Evolutionary conservation across 2,113 vertebrate species (phyloP).

Genomic region (Phocoena sinus): DNA sequence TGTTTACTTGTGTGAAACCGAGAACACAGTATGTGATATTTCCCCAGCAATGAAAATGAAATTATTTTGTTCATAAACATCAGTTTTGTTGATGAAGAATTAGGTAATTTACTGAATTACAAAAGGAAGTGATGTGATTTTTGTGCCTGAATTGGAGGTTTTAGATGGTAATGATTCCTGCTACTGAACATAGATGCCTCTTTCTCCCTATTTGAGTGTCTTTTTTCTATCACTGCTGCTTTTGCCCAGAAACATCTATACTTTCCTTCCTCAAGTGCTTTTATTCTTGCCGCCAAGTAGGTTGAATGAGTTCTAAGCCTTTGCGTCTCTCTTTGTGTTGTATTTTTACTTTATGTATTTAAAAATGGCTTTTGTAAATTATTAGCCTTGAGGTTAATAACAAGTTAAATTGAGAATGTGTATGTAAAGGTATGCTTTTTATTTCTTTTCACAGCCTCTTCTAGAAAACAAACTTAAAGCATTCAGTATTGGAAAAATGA

Average conservation of each 20-base stretch:
- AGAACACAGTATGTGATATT: not conserved
- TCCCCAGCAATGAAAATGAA: conserved; percentile 2
- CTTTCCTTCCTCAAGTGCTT: not conserved
- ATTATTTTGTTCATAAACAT: not conserved
- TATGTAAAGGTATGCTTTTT: conserved; percentile 50
- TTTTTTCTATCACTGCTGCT: not conserved
- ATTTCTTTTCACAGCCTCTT: conserved; percentile 83
- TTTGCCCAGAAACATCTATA: not conserved
- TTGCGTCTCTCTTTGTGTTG: not conserved
- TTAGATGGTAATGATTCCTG: not conserved
- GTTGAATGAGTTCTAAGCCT: not conserved
- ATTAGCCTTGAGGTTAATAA: not conserved
- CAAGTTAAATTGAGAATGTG: conserved; percentile 13
- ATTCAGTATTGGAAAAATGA: conserved; percentile 98
- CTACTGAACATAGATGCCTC: not conserved
- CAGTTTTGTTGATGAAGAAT: not conserved
- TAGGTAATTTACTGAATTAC: not conserved
- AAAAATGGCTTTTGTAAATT: not conserved
- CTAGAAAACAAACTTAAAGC: conserved; percentile 97
- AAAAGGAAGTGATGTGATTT: not conserved
- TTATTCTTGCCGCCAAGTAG: not conserved
- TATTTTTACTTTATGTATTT: not conserved
- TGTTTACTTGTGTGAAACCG: not conserved
- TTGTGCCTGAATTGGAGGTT: not conserved
- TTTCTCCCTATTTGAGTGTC: not conserved